These are phyloP conservation scores for Odontothrips loti DNA, from an alignment of 2,888 invertebrate species.

Conservation along the genomic window DNA sequence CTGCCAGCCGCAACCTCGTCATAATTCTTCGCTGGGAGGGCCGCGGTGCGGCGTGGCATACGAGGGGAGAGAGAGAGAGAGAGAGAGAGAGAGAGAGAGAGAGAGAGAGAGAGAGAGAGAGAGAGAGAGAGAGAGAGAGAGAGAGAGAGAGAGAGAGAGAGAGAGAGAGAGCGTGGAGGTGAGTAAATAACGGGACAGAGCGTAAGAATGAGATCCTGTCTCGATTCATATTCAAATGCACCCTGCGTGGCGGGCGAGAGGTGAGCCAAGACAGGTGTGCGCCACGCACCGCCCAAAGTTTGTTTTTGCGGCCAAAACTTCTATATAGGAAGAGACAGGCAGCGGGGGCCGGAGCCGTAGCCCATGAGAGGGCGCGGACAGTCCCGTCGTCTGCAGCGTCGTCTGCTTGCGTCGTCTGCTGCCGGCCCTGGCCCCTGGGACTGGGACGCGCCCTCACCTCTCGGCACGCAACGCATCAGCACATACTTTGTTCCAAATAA, in stretches of 20 bases:
- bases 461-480: too few relatives aligned
- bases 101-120: neutral
- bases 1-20: slow-evolving; percentile 4
- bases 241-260: neutral
- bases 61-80: neutral
- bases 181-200: slow-evolving; percentile 2
- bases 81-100: neutral
- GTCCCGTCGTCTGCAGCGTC: too few relatives aligned
- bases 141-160: neutral
- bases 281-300: too few relatives aligned
- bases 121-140: neutral
- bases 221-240: slow-evolving; percentile 23
- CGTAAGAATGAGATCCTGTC: neutral
- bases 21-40: slow-evolving; percentile 2
- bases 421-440: too few relatives aligned
- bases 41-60: neutral
- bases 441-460: too few relatives aligned
- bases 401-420: too few relatives aligned
- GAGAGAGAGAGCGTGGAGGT: neutral
- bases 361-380: too few relatives aligned
- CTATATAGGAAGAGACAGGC: too few relatives aligned
- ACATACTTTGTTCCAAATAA: too few relatives aligned
- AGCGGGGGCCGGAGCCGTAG: too few relatives aligned
- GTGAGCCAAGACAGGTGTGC: neutral
- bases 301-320: too few relatives aligned